These are phyloP conservation scores for Erebia aethiops DNA, from an alignment of 2,888 invertebrate species.

Conservation along the genomic window DNA sequence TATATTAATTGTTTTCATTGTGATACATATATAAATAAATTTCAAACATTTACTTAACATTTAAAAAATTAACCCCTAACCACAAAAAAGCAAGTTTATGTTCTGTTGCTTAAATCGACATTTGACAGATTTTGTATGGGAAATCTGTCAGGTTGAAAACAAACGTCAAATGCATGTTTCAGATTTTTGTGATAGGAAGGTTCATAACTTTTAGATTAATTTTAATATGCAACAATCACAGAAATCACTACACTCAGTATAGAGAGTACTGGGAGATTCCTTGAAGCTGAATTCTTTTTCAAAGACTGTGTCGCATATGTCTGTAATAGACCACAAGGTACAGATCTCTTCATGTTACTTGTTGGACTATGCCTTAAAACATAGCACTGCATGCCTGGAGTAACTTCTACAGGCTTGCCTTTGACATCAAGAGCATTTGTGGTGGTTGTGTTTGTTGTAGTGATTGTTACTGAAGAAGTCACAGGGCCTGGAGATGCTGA, in stretches of 20 bases:
- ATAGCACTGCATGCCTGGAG: slow-evolving; percentile 71
- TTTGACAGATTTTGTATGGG: too few species aligned
- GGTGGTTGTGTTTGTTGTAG: slow-evolving; percentile 65
- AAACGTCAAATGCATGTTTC: too few species aligned
- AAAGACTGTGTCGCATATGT: slow-evolving; percentile 68
- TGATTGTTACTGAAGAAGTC: slow-evolving; percentile 57
- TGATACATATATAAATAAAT: slow-evolving; percentile 2
- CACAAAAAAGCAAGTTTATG: too few species aligned
- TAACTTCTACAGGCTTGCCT: slow-evolving; percentile 66
- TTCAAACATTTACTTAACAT: slow-evolving; percentile 5
- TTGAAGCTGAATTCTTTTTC: slow-evolving; percentile 59
- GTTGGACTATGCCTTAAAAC: slow-evolving; percentile 58
- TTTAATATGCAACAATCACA: slow-evolving; percentile 40
- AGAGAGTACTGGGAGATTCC: slow-evolving; percentile 58
- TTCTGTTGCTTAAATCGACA: too few species aligned
- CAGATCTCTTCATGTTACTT: slow-evolving; percentile 59
- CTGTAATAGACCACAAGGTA: slow-evolving; percentile 69
- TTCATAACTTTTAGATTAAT: slow-evolving; percentile 3
- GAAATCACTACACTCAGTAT: slow-evolving; percentile 50
- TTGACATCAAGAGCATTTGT: slow-evolving; percentile 72
- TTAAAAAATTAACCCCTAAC: slow-evolving; percentile 11
- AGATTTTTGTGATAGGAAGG: too few species aligned
- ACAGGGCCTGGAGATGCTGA: slow-evolving; percentile 44
- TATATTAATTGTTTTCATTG: background rate
- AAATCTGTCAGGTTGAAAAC: too few species aligned